phyloP scores from a whole-genome alignment of 2,797 vertebrate species.

The Todus mexicanus region DNA sequence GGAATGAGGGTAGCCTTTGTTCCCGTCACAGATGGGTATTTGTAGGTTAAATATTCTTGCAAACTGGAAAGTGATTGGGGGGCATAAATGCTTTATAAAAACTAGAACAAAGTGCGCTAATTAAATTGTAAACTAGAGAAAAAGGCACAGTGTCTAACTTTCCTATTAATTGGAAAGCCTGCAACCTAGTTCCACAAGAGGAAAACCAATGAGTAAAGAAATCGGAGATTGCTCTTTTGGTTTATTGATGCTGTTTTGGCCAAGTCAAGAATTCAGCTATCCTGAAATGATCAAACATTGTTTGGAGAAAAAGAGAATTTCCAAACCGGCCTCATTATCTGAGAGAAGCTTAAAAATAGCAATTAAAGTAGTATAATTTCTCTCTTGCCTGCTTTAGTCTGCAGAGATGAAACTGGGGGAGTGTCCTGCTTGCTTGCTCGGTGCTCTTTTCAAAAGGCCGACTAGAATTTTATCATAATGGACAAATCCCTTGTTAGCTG shows the following conservation, averaged over 20 bases:
- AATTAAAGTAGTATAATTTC: conserved; percentile 85
- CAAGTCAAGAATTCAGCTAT: conserved; percentile 67
- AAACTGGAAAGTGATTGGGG: background rate
- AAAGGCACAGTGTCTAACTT: background rate
- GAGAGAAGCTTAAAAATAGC: conserved; percentile 74
- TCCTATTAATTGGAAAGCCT: conserved; percentile 60
- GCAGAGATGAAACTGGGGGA: conserved; percentile 80
- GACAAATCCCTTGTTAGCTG: conserved; percentile 82
- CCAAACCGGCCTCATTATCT: conserved; percentile 81
- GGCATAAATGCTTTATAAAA: background rate
- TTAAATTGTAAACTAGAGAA: conserved; percentile 2
- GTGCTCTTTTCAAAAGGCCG: conserved; percentile 65
- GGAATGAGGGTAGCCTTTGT: background rate
- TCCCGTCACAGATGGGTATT: background rate
- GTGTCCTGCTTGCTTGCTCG: conserved; percentile 70
- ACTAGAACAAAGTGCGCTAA: background rate
- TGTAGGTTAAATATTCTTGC: background rate
- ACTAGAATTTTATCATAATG: conserved; percentile 67
- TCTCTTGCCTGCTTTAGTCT: conserved; percentile 79
- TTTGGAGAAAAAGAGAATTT: conserved; percentile 55
- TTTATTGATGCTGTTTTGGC: conserved; percentile 68
- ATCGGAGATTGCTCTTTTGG: conserved; percentile 36
- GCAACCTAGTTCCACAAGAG: background rate
- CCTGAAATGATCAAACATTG: conserved; percentile 65
- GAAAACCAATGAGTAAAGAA: conserved; percentile 57